Conservation (phyloP, 1,140 invertebrate species). For the Agraylea sexmaculata region DNA sequence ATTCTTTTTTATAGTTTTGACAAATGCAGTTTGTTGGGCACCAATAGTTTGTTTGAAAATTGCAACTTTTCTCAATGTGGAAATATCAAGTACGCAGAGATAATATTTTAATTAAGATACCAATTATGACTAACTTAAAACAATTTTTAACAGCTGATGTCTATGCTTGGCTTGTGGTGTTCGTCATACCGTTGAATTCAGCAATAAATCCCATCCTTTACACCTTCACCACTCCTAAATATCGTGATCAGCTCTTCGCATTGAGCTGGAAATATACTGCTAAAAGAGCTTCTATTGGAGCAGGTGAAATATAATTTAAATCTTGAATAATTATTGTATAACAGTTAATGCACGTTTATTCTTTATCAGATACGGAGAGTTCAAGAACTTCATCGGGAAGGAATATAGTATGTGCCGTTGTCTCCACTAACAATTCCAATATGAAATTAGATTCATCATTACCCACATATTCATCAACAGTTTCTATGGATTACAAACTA, state of each 20-base stretch:
- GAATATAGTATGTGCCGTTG: conserved; percentile 15
- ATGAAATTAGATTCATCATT: no score
- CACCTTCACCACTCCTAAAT: conserved; percentile 64
- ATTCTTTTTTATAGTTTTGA: conserved; percentile 65
- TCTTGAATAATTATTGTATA: neutral
- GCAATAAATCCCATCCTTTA: conserved; percentile 69
- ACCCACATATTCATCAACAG: no score
- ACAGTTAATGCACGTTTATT: neutral
- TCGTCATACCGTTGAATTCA: conserved; percentile 66
- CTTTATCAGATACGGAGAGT: conserved; percentile 19
- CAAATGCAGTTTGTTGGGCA: conserved; percentile 62
- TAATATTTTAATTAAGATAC: neutral
- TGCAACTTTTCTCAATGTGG: conserved; percentile 44
- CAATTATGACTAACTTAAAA: neutral
- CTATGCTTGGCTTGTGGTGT: conserved; percentile 64
- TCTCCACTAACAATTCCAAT: no score
- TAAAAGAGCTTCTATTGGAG: conserved; percentile 18
- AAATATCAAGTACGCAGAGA: conserved; percentile 36
- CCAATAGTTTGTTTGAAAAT: conserved; percentile 62
- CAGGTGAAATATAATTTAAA: conserved; percentile 7
- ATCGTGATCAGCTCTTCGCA: conserved; percentile 37
- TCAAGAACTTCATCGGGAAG: conserved; percentile 20
- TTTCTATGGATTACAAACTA: no score
- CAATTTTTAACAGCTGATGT: conserved; percentile 43
- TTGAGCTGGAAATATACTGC: conserved; percentile 17